Base-by-base conservation (phyloP, 2,888 invertebrate species). In the Apoda limacodes region DNA sequence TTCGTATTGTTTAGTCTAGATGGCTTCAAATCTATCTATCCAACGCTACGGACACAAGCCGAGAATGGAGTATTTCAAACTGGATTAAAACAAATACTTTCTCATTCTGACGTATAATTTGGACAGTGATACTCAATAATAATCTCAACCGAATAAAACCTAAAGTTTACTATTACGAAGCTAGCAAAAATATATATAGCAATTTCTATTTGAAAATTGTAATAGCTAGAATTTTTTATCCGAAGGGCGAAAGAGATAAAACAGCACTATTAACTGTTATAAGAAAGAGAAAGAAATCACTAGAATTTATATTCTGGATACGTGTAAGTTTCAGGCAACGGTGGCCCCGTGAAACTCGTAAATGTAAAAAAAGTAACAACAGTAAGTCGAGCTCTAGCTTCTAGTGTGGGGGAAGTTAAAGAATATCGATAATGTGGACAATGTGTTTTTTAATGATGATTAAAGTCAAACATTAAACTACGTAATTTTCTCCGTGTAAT, bases 301-400 rank as follows among this genome's bases (percentile, higher is more conserved):
- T 58, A 63, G 67, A 76, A 78, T 80, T 78, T 80, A 74, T 80
- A 78, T 80, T 78, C 78, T 66, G 71, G 72, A 66, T 78, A 74
- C 78, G 78, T 78, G 76, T 80, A 80, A 78, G 78, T 80, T 80
- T 80, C 78, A 80, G 78, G 76, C 75, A 75, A 75, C 76, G 76
- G 78, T 78, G 76, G 75, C n/a, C n/a, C 76, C 74, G 76, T 80
- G 78, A 76, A 80, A 76, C 78, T 78, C 76, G 78, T 78, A 78
- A 80, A 80, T 78, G 78, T 78, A 74, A 75, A 78, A 80, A 78
- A 80, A 78, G 78, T 76, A 78, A 80, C 78, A 80, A 70, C 76
- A 67, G 61, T 65, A n/a, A n/a, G n/a, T n/a, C n/a, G 68, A 74
- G 67, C 67, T 74, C 64, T 71, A 75, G 71, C 65, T 64, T 59